phyloP scores from a whole-genome alignment of 1,140 invertebrate genomes.

The Dysdera silvatica region DNA sequence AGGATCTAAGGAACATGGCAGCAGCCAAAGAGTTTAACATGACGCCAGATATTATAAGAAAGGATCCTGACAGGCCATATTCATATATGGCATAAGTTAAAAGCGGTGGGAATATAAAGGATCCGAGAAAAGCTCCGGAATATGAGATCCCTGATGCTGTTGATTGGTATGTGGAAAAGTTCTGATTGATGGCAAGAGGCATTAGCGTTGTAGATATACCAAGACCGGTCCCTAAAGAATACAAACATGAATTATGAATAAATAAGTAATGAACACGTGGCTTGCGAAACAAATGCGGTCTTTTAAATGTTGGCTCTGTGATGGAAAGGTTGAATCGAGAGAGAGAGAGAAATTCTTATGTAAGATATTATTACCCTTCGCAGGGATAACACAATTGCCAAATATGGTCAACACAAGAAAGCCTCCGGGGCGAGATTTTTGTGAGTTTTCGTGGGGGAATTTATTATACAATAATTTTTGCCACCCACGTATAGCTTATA shows the following conservation, averaged over 20 bases:
- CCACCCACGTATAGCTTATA: no score
- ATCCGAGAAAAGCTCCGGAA: constrained; percentile 42
- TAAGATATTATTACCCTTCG: no score
- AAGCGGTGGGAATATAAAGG: constrained; percentile 41
- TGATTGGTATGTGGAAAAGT: constrained; percentile 39
- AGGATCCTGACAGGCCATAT: constrained; percentile 36
- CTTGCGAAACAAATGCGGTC: no score
- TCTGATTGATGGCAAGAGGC: constrained; percentile 38
- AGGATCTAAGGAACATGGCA: constrained; percentile 50
- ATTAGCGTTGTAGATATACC: constrained; percentile 40
- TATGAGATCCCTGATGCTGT: constrained; percentile 41
- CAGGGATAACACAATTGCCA: no score
- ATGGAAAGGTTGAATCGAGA: no score
- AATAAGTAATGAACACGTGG: neutral
- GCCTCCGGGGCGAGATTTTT: no score
- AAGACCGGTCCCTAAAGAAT: constrained; percentile 39
- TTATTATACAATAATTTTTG: no score
- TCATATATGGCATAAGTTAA: constrained; percentile 32
- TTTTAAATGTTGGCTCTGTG: no score
- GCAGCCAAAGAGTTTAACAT: constrained; percentile 74
- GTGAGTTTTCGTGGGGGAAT: no score
- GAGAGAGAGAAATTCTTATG: no score
- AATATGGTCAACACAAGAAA: no score
- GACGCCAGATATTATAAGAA: constrained; percentile 68
- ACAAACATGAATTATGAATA: neutral